Evolutionary conservation across 2,888 invertebrate species (phyloP).

Genomic region (Ephialtes manifestator): DNA sequence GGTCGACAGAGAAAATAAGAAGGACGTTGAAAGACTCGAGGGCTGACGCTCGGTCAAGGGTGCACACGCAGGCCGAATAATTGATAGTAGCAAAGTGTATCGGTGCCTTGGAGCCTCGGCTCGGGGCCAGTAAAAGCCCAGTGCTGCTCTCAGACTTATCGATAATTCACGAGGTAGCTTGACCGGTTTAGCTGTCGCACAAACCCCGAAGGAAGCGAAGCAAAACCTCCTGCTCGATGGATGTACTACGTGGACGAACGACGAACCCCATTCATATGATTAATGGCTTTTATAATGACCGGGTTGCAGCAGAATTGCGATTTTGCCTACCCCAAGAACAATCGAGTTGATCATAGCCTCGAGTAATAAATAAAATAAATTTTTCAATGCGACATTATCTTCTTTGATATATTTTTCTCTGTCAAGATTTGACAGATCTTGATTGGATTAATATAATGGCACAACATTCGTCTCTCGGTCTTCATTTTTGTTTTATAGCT

Average conservation of each 20-base stretch:
- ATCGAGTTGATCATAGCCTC: constrained; percentile 46
- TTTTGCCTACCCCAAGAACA: constrained; percentile 55
- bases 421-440: too few species aligned
- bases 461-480: too few species aligned
- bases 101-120: constrained; percentile 69
- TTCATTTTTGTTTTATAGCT: too few species aligned
- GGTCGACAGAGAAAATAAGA: constrained; percentile 27
- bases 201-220: constrained; percentile 61
- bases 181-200: constrained; percentile 72
- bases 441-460: too few species aligned
- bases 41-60: constrained; percentile 63
- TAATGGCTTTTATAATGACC: constrained; percentile 80
- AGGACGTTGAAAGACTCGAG: constrained; percentile 17
- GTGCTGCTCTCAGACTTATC: constrained; percentile 80
- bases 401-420: too few species aligned
- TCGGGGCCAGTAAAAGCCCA: constrained; percentile 62
- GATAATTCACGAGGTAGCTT: constrained; percentile 83
- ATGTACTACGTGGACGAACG: constrained; percentile 37
- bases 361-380: too few species aligned
- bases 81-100: constrained; percentile 81
- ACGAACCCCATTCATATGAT: constrained; percentile 78
- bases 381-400: too few species aligned
- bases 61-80: constrained; percentile 80
- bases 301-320: constrained; percentile 63
- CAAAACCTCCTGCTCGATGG: constrained; percentile 45